These are phyloP conservation scores for Galerucella calmariensis DNA, from an alignment of 2,888 invertebrate genomes.

Conservation along the genomic window DNA sequence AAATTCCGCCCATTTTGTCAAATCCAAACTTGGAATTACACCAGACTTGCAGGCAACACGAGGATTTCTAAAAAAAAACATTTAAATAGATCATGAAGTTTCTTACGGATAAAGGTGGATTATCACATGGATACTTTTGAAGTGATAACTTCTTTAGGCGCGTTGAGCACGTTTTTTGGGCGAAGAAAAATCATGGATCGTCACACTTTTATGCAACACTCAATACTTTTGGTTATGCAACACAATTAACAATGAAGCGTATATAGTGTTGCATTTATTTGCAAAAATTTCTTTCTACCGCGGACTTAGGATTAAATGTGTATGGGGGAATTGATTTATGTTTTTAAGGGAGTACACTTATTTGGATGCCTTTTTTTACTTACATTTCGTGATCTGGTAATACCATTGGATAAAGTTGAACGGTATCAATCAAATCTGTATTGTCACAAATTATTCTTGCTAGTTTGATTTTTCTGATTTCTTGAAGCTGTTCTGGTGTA, in stretches of 20 bases:
- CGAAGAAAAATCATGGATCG: too few relatives aligned
- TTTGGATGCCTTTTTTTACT: conserved; percentile 62
- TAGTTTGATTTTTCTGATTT: conserved; percentile 83
- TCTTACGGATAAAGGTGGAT: too few relatives aligned
- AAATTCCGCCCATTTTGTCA: conserved; percentile 88
- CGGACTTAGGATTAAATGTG: background rate
- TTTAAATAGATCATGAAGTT: too few relatives aligned
- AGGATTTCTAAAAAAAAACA: conserved; percentile 78
- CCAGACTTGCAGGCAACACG: conserved; percentile 92
- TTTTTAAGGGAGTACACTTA: background rate
- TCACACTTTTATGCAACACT: too few relatives aligned
- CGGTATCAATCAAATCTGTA: conserved; percentile 90
- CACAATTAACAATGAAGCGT: too few relatives aligned
- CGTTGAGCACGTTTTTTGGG: too few relatives aligned
- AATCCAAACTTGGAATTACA: conserved; percentile 86
- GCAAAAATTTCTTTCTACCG: too few relatives aligned
- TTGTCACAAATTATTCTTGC: conserved; percentile 91
- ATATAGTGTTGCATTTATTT: too few relatives aligned
- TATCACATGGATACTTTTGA: too few relatives aligned
- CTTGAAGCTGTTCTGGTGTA: conserved; percentile 85
- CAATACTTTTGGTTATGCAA: too few relatives aligned
- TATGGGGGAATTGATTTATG: conserved; percentile 3
- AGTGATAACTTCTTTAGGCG: too few relatives aligned
- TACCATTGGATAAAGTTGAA: conserved; percentile 92
- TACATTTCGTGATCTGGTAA: conserved; percentile 93